A percentile compares a stretch with the other conserved stretches of the same genome.
Conservation (phyloP, 2,888 invertebrate genomes). For the Acanthococcus lagerstroemiae region DNA sequence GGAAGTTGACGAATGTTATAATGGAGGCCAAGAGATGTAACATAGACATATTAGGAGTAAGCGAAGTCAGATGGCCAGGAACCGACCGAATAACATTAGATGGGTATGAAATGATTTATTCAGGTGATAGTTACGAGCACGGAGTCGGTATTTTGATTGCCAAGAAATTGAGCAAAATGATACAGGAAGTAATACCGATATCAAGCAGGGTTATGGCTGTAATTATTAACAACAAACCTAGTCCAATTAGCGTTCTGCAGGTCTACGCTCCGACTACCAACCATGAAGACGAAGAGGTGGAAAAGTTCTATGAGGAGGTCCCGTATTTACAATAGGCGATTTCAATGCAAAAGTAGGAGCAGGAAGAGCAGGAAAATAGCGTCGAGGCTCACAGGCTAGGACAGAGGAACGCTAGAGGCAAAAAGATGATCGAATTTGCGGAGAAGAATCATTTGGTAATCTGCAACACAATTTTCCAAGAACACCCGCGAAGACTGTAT, state of each 20-base stretch:
- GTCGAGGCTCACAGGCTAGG: background rate
- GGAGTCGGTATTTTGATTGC: background rate
- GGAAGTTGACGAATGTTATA: background rate
- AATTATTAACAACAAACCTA: background rate
- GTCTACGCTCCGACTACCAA: background rate
- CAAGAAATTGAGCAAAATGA: background rate
- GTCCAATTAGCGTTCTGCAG: background rate
- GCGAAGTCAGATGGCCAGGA: background rate
- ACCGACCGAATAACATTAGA: background rate
- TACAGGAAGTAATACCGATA: background rate
- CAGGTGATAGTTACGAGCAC: background rate
- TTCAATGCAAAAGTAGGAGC: background rate
- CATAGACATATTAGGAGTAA: background rate
- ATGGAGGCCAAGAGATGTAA: background rate
- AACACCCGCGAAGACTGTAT: background rate
- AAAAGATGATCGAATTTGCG: background rate
- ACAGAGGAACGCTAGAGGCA: no score
- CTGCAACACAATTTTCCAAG: background rate
- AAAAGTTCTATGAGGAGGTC: background rate
- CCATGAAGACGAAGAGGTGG: background rate
- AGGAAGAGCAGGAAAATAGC: background rate
- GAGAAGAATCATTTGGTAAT: background rate
- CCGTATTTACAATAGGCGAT: background rate
- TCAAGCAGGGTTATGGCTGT: background rate
- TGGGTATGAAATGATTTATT: background rate